Conservation (phyloP, 2,888 invertebrate genomes). For the Ectobius pallidus region DNA sequence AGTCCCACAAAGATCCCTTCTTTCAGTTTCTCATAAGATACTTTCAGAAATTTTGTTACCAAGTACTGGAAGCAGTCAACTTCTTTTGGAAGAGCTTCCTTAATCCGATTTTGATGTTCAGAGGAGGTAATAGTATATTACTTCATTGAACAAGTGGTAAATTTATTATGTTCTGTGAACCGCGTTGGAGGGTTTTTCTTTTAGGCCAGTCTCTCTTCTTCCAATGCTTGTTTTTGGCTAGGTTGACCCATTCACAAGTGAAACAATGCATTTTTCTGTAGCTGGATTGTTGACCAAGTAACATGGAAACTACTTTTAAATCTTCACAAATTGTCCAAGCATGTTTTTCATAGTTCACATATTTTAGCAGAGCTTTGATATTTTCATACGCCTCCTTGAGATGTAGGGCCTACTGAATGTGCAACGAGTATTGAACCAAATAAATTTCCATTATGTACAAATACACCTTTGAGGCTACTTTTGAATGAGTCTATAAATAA, state of each 20-base stretch:
- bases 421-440: slow-evolving; percentile 1
- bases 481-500: not conserved
- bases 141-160: no score
- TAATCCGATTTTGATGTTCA: not conserved
- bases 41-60: no score
- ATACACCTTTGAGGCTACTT: slow-evolving; percentile 1
- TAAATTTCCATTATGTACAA: not conserved
- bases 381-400: slow-evolving; percentile 2
- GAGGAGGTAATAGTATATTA: slow-evolving; percentile 14
- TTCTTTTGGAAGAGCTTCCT: no score
- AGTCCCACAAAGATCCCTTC: no score
- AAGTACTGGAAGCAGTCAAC: no score
- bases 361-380: not conserved
- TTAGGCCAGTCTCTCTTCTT: not conserved
- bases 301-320: not conserved
- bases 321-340: not conserved
- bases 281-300: slow-evolving; percentile 6
- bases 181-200: not conserved
- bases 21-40: no score
- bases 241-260: not conserved
- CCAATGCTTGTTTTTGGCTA: not conserved
- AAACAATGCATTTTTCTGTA: slow-evolving; percentile 1
- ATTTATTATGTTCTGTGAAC: not conserved
- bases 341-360: slow-evolving; percentile 8
- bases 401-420: slow-evolving; percentile 1